Percentiles rank a stretch among this genome's conserved stretches.
Conservation (phyloP, 1,140 invertebrate species). For the Heliconius hermathena region DNA sequence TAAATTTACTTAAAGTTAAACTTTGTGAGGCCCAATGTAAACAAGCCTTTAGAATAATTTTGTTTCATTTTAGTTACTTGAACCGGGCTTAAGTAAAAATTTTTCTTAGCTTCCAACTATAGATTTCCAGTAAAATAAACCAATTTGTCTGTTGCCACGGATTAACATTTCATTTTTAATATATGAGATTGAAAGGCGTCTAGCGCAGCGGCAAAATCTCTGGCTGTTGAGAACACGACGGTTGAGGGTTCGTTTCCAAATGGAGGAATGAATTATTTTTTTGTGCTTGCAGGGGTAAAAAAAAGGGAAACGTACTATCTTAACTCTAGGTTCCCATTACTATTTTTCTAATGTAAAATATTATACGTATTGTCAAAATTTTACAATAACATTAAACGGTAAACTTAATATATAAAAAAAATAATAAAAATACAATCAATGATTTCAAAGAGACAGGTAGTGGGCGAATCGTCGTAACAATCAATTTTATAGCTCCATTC, state of each 20-base stretch:
- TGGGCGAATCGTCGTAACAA: not conserved
- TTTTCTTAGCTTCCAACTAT: conserved; percentile 49
- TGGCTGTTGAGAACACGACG: too few species aligned
- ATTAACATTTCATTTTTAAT: conserved; percentile 33
- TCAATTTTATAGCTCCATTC: not conserved
- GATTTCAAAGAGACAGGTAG: not conserved
- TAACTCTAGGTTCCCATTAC: not conserved
- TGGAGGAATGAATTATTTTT: not conserved
- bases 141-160: conserved; percentile 47
- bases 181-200: not conserved
- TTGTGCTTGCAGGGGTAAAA: too few species aligned
- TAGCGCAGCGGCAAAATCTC: too few species aligned
- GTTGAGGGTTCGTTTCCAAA: too few species aligned
- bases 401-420: not conserved
- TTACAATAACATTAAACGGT: not conserved
- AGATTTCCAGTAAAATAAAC: conserved; percentile 45
- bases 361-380: not conserved
- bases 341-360: not conserved
- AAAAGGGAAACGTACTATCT: too few species aligned
- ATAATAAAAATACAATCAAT: conserved; percentile 1
- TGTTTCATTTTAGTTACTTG: conserved; percentile 52
- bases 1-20: conserved; percentile 1
- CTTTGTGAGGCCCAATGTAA: conserved; percentile 5
- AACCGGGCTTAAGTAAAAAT: conserved; percentile 51
- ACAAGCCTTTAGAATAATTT: conserved; percentile 7